These are phyloP conservation scores for Digitonthophagus gazella DNA, from an alignment of 2,888 invertebrate species.

Conservation along the genomic window DNA sequence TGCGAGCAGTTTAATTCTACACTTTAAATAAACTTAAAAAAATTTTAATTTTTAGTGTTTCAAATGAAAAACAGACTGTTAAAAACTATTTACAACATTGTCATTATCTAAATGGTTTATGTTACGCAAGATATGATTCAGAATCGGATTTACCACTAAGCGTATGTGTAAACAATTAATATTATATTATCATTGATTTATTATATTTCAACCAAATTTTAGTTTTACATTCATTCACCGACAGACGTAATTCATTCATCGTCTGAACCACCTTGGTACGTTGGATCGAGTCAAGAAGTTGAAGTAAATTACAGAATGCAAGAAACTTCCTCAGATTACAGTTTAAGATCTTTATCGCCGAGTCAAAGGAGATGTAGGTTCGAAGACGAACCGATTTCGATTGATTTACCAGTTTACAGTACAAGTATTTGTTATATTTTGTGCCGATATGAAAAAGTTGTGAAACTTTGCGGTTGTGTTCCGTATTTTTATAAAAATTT, in stretches of 20 bases:
- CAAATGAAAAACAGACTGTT: background rate
- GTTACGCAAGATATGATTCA: slow-evolving; percentile 52
- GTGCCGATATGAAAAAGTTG: slow-evolving; percentile 56
- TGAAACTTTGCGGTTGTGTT: slow-evolving; percentile 58
- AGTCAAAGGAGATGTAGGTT: slow-evolving; percentile 57
- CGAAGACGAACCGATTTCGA: slow-evolving; percentile 52
- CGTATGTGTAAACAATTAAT: slow-evolving; percentile 36
- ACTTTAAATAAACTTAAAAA: too few species aligned
- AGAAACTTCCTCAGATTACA: slow-evolving; percentile 54
- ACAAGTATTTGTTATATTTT: slow-evolving; percentile 57
- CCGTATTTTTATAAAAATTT: slow-evolving; percentile 62
- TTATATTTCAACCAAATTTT: too few species aligned
- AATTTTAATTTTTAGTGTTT: slow-evolving; percentile 21
- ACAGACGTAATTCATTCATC: slow-evolving; percentile 57
- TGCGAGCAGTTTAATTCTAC: too few species aligned
- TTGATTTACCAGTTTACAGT: slow-evolving; percentile 55
- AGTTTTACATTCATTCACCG: slow-evolving; percentile 63
- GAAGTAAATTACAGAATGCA: slow-evolving; percentile 50
- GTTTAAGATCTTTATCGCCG: slow-evolving; percentile 52
- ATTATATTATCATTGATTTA: background rate
- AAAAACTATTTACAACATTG: slow-evolving; percentile 36
- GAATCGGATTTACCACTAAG: slow-evolving; percentile 45
- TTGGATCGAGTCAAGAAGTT: slow-evolving; percentile 49
- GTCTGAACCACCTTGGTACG: slow-evolving; percentile 39
- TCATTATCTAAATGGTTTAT: slow-evolving; percentile 51